Conservation (phyloP, 2,888 invertebrate genomes). For the Pardosa pseudoannulata region DNA sequence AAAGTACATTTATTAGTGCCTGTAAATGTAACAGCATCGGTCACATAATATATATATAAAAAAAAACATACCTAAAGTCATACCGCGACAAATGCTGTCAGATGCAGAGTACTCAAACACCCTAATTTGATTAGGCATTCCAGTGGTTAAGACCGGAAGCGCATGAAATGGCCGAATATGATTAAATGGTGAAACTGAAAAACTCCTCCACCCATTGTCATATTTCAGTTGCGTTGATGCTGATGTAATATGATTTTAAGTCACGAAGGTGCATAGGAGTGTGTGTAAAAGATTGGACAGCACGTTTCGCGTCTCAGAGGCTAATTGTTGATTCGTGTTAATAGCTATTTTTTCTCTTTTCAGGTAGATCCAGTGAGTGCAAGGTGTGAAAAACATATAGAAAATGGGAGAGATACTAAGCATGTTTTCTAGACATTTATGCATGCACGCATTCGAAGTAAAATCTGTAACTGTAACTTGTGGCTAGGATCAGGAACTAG, state of each 20-base stretch:
- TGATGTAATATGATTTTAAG: conserved; percentile 14
- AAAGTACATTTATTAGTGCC: too few species aligned
- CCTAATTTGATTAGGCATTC: not conserved
- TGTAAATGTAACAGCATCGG: too few species aligned
- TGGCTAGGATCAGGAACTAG: too few species aligned
- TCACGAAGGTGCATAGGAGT: conserved; percentile 7
- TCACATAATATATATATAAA: too few species aligned
- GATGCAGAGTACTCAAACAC: too few species aligned
- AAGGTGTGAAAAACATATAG: not conserved
- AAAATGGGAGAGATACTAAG: too few species aligned
- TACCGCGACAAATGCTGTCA: not conserved
- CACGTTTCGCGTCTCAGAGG: not conserved
- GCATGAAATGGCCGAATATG: not conserved
- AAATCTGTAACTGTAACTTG: too few species aligned
- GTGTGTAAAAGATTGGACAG: not conserved
- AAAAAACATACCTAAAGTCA: too few species aligned
- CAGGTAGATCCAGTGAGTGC: too few species aligned
- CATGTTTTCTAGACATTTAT: too few species aligned
- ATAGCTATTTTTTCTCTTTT: too few species aligned
- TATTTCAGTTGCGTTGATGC: not conserved
- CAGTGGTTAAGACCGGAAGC: not conserved
- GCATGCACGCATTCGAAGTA: too few species aligned
- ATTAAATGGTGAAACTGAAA: conserved; percentile 21
- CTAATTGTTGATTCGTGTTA: not conserved
- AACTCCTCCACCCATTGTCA: not conserved